Conservation (phyloP, 2,113 vertebrate genomes). For the Nibea coibor region DNA sequence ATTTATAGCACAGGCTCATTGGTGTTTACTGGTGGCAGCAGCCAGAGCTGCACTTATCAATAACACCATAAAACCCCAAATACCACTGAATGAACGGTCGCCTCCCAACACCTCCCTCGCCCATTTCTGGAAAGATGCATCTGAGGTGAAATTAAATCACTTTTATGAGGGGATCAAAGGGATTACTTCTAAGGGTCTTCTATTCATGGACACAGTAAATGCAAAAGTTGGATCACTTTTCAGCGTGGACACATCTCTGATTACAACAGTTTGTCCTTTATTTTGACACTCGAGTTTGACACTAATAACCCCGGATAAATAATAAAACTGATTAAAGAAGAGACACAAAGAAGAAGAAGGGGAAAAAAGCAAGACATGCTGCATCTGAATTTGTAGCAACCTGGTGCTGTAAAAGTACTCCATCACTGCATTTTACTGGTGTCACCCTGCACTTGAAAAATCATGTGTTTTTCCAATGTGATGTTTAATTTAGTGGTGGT, state of each 20-base stretch:
- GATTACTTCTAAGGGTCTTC: constrained; percentile 66
- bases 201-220: constrained; percentile 71
- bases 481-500: neutral
- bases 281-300: constrained; percentile 10
- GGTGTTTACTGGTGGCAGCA: constrained; percentile 66
- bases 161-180: constrained; percentile 75
- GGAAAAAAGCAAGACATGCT: neutral
- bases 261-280: constrained; percentile 42
- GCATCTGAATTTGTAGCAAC: neutral
- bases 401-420: neutral
- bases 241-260: constrained; percentile 63
- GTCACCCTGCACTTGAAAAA: neutral
- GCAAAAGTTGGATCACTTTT: constrained; percentile 71
- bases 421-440: neutral
- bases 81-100: constrained; percentile 45
- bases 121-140: constrained; percentile 64
- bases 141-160: constrained; percentile 74
- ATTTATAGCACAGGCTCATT: constrained; percentile 74
- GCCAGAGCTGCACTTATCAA: constrained; percentile 66
- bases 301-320: neutral
- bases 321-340: neutral
- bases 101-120: constrained; percentile 49
- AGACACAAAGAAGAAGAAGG: neutral
- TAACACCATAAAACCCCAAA: constrained; percentile 74
- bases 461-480: too few relatives aligned